Base-by-base conservation (phyloP, 2,797 vertebrate genomes). In the Pipistrellus nathusii region DNA sequence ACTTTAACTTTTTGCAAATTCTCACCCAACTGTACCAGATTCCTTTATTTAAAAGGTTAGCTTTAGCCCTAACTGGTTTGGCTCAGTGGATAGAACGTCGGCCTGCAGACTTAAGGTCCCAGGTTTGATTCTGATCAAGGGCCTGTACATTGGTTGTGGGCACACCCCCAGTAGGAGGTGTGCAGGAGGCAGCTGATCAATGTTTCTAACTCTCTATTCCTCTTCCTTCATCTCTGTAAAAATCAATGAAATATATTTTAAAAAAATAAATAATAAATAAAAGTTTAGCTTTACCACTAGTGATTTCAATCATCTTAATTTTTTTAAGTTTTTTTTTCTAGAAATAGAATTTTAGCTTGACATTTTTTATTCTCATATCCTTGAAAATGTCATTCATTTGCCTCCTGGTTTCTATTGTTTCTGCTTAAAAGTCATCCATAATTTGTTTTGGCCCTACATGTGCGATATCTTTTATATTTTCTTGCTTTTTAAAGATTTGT, bases 251-350 rank as follows among this genome's bases (percentile, higher is more conserved):
- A 44, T 44, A 44, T 44, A 11, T 44, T 9, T 44, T 44, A 11
- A 11, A 44, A 44, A 44, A 44, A 44, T 44, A 44, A 44, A 44
- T 44, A 44, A 44, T 44, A 44, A 44, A 44, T 88, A 66, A 66
- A 76, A 41, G 77, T 59, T 27, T 80, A 41, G 41, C 77, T 88
- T 78, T 78, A 48, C 32, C 32, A 32, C 27, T 35, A 73, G 8
- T 57, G 55, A 84, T 78, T 84, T 84, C 35, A 81, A 68, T 51
- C 17, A 81, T 44, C 12, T 93, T 53, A 14, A 86, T 72, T 90
- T 64, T 41, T 32, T 83, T 55, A 4, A 30, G 11, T 6, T 53
- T 48, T 44, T 44, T 55, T 48, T 87, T 83, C 41, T 41, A 75
- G 46, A 80, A 78, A 84, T 35, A 57, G 17, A 68, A 75, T 84